phyloP scores from a whole-genome alignment of 2,888 invertebrate species.

The Xestia xanthographa region DNA sequence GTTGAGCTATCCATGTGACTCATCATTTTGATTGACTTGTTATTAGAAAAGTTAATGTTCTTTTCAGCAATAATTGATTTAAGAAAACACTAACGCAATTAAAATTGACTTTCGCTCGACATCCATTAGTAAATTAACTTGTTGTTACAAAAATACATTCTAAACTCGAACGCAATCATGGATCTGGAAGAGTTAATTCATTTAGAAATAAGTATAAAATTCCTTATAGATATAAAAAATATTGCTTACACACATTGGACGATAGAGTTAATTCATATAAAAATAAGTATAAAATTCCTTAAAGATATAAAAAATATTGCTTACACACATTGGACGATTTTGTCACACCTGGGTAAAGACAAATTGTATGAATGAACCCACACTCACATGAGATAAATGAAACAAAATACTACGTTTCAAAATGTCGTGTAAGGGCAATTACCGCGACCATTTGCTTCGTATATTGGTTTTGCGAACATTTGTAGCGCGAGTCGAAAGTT shows the following conservation, averaged over 20 bases:
- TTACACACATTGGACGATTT: conserved; percentile 13
- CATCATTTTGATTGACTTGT: not conserved
- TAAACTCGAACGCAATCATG: not conserved
- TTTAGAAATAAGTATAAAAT: not conserved
- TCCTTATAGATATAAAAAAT: not conserved
- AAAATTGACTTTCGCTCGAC: conserved; percentile 6
- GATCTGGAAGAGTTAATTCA: not conserved
- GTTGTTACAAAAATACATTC: conserved; percentile 2
- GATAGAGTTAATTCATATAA: conserved; percentile 3
- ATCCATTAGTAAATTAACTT: conserved; percentile 1
- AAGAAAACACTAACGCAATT: not conserved
- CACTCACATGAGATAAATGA: conserved; percentile 9
- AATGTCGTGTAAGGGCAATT: not conserved
- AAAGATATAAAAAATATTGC: not conserved
- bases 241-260: not conserved
- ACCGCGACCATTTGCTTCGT: not conserved
- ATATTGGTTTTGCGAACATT: not conserved
- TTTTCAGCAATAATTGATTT: not conserved
- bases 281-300: not conserved
- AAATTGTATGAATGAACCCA: conserved; percentile 33
- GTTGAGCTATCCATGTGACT: not conserved
- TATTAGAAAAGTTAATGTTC: not conserved
- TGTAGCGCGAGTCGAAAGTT: not conserved
- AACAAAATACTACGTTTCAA: conserved; percentile 19
- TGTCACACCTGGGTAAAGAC: conserved; percentile 22